These are phyloP conservation scores for Lochmaea capreae DNA, from an alignment of 2,888 invertebrate species.

Conservation along the genomic window DNA sequence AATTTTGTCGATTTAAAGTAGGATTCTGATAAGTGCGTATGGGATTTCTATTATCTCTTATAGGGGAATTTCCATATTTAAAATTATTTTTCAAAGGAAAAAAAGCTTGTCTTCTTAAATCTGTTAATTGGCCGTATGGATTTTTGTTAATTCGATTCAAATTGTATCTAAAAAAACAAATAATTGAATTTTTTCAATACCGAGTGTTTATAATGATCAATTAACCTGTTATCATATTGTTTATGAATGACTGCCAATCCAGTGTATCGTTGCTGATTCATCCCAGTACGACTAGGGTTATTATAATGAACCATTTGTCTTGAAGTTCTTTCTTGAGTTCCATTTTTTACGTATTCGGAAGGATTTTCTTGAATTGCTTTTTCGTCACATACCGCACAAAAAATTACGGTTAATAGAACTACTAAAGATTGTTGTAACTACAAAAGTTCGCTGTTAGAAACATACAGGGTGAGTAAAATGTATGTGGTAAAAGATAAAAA, in stretches of 20 bases:
- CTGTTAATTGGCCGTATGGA: neutral
- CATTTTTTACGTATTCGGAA: neutral
- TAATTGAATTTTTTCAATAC: no score
- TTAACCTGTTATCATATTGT: neutral
- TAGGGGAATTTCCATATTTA: neutral
- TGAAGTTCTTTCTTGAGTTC: neutral
- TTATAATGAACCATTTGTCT: slow-evolving; percentile 10
- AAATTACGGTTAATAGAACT: neutral
- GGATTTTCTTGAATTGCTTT: neutral
- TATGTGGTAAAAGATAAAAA: no score
- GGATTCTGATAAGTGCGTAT: neutral
- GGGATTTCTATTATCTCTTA: neutral
- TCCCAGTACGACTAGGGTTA: neutral
- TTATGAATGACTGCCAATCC: neutral
- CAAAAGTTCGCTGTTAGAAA: neutral
- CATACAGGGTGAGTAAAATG: no score
- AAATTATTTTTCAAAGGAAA: slow-evolving; percentile 12
- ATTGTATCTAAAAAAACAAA: neutral
- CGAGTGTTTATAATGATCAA: no score
- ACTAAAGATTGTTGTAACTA: neutral
- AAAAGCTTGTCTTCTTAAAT: slow-evolving; percentile 17
- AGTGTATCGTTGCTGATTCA: neutral
- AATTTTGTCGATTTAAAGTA: neutral
- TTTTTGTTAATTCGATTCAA: neutral
- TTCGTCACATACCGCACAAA: slow-evolving; percentile 6